These are phyloP conservation scores for Tetranychus truncatus DNA, from an alignment of 2,888 invertebrate genomes.

Conservation along the genomic window DNA sequence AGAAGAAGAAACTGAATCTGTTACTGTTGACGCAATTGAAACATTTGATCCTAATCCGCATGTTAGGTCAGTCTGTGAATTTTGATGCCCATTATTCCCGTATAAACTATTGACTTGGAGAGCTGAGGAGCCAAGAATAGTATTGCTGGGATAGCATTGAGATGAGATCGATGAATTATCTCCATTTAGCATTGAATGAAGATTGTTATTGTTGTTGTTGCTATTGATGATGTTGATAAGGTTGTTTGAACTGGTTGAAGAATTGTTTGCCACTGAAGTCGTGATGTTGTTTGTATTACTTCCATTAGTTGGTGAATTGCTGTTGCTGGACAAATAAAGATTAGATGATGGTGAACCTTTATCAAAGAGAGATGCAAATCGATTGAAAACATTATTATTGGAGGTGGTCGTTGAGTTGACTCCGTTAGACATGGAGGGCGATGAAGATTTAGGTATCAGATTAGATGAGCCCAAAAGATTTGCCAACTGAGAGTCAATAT, in stretches of 20 bases:
- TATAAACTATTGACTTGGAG: neutral
- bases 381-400: slow-evolving; percentile 13
- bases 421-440: neutral
- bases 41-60: neutral
- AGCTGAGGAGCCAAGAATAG: neutral
- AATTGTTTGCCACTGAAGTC: neutral
- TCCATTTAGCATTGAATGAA: neutral
- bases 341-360: slow-evolving; percentile 4
- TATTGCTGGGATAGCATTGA: neutral
- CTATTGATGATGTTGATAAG: neutral
- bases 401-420: neutral
- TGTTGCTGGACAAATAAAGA: slow-evolving; percentile 10
- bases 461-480: slow-evolving; percentile 8
- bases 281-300: neutral
- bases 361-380: slow-evolving; percentile 13
- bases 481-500: neutral
- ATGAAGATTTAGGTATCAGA: neutral
- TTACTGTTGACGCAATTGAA: neutral
- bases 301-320: neutral
- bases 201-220: neutral
- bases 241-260: slow-evolving; percentile 11
- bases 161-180: neutral
- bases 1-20: neutral
- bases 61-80: neutral
- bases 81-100: neutral